Percentiles rank a stretch among this genome's conserved stretches.
Evolutionary conservation across 2,797 vertebrate genomes (phyloP).

Genomic region (Perodicticus potto): DNA sequence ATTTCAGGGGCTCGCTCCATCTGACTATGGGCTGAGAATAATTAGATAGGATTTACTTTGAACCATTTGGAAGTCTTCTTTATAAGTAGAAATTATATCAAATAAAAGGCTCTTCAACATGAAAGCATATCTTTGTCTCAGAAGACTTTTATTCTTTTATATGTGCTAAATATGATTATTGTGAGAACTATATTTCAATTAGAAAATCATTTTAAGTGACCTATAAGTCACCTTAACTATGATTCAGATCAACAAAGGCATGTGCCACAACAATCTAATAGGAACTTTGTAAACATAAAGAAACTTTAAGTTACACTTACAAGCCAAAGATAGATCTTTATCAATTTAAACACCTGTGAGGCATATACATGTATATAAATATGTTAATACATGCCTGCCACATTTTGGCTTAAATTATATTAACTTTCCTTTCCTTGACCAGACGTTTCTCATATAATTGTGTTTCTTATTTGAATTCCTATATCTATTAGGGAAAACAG

Average conservation of each 20-base stretch:
- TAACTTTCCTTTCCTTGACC: slow-evolving; percentile 15
- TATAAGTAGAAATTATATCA: not conserved
- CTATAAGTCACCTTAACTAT: not conserved
- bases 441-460: not conserved
- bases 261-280: not conserved
- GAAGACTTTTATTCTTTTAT: not conserved
- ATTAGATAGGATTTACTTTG: not conserved
- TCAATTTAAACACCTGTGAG: not conserved
- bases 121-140: not conserved
- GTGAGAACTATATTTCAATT: not conserved
- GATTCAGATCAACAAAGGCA: not conserved
- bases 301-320: not conserved
- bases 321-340: not conserved
- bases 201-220: not conserved
- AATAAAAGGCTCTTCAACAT: not conserved
- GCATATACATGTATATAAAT: not conserved
- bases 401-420: slow-evolving; percentile 10
- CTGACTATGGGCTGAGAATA: not conserved
- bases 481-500: not conserved
- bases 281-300: not conserved
- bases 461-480: not conserved
- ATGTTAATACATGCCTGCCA: not conserved
- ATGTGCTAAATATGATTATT: not conserved
- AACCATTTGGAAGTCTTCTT: not conserved
- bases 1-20: not conserved